A percentile compares a stretch with the other conserved stretches of the same genome.
These are phyloP conservation scores for Channa argus DNA, from an alignment of 2,113 vertebrate species.

Conservation along the genomic window DNA sequence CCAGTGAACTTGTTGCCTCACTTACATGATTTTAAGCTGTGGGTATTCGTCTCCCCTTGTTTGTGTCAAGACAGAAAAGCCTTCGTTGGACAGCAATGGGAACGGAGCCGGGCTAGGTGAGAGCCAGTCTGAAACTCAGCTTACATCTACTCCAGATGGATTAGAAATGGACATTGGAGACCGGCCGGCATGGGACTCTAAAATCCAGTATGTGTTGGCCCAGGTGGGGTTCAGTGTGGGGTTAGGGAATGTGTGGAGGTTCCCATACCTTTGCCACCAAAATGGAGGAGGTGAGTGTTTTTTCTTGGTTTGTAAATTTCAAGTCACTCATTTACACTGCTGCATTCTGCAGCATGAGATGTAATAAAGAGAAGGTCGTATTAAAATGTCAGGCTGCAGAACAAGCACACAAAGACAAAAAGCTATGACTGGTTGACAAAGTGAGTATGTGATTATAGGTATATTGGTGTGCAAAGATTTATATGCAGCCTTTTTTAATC, in stretches of 20 bases:
- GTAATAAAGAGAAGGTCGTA: too few species aligned
- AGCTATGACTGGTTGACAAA: background rate
- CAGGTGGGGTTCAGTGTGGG: slow-evolving; percentile 98
- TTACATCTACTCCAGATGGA: slow-evolving; percentile 7
- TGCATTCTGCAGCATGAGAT: too few species aligned
- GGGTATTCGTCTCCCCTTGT: background rate
- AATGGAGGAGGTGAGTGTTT: slow-evolving; percentile 93
- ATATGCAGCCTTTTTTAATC: background rate
- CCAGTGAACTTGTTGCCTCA: too few species aligned
- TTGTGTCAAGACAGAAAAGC: slow-evolving; percentile 76
- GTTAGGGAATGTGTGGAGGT: slow-evolving; percentile 97
- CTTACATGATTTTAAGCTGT: too few species aligned
- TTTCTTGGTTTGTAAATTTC: background rate
- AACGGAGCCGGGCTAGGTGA: slow-evolving; percentile 58
- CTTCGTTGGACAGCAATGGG: slow-evolving; percentile 62
- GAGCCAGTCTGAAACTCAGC: slow-evolving; percentile 67
- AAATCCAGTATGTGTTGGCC: slow-evolving; percentile 96
- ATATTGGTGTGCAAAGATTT: background rate
- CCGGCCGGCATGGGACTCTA: slow-evolving; percentile 95
- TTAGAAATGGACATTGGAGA: slow-evolving; percentile 29
- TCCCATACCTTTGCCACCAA: slow-evolving; percentile 98
- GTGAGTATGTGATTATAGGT: background rate
- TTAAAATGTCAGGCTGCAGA: background rate
- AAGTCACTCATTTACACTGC: background rate
- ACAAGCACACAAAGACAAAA: background rate